Base-by-base conservation (phyloP, 2,888 invertebrate genomes). In the Anthophora plumipes region DNA sequence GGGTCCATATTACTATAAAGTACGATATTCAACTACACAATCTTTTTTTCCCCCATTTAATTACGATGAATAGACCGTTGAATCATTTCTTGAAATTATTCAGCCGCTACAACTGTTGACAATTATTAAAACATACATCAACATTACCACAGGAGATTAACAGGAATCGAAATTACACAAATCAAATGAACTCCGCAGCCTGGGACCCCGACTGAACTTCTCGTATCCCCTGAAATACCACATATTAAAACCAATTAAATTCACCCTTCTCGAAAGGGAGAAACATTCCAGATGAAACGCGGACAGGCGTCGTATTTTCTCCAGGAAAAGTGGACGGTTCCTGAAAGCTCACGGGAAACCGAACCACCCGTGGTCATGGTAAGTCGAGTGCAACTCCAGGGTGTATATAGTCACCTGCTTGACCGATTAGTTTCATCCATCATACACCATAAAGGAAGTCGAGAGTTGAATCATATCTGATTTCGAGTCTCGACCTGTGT, bases 391-490 rank as follows among this genome's bases (percentile, higher is more conserved):
- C 67, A 75, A 80, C 76, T 60, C 48, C 64, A 41, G 55, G 77
- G 71, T 77, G 67, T 63, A 48, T 72, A 82, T 55, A 69, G 77
- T 85, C 82, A 84, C 80, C 85, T 81, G 82, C 61, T 86, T 91
- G 89, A 90, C 78, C 85, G 89, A 91, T 91, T 89, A 84, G 87
- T 90, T 90, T 86, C 90, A 91, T 91, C 89, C 86, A 90, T 91
- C 90, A 91, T 79, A 79, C 72, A 61, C 54, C 61, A 82, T 77
- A 71, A 70, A 79, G 83, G 74, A 80, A 88, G 80, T 81, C 75
- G 75, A 77, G 80, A 69, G 31, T 69, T 37, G 77, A 80, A 82
- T 85, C 80, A 83, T 89, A 89, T 90, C 89, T 89, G 90, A 89
- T 89, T 79, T 84, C 76, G 79, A 46, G 69, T 12, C 63, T 85